Conservation (phyloP, 2,797 vertebrate genomes). For the Muscicapa comitata region DNA sequence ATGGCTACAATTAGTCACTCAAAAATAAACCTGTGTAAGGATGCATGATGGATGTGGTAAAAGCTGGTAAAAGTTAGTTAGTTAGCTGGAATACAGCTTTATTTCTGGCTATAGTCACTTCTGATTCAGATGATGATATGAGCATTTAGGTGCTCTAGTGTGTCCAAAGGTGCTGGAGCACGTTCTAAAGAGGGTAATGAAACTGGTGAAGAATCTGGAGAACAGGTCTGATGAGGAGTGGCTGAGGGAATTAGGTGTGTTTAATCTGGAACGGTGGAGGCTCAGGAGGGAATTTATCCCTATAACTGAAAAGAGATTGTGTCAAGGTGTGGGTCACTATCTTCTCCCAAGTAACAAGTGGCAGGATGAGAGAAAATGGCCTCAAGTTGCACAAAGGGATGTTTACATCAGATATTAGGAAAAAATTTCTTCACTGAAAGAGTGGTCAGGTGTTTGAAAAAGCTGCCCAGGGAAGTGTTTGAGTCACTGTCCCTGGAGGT, state of each 20-base stretch:
- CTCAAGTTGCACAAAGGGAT: neutral
- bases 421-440: neutral
- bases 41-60: neutral
- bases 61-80: neutral
- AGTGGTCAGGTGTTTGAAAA: neutral
- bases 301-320: neutral
- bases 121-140: neutral
- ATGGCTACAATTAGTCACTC: neutral
- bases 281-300: neutral
- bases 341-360: neutral
- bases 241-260: neutral
- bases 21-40: neutral
- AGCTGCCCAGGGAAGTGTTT: neutral
- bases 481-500: neutral
- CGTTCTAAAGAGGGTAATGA: neutral
- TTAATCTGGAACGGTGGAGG: neutral
- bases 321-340: fast-evolving
- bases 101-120: neutral
- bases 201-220: neutral
- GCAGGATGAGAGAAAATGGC: neutral
- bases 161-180: neutral
- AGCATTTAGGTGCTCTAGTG: neutral
- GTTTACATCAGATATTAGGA: neutral
- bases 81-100: neutral
- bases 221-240: neutral